Evolutionary conservation across 2,888 invertebrate species (phyloP), one percentile per base, ranked within the genome.

Genomic region (Agonopterix heracliana): DNA sequence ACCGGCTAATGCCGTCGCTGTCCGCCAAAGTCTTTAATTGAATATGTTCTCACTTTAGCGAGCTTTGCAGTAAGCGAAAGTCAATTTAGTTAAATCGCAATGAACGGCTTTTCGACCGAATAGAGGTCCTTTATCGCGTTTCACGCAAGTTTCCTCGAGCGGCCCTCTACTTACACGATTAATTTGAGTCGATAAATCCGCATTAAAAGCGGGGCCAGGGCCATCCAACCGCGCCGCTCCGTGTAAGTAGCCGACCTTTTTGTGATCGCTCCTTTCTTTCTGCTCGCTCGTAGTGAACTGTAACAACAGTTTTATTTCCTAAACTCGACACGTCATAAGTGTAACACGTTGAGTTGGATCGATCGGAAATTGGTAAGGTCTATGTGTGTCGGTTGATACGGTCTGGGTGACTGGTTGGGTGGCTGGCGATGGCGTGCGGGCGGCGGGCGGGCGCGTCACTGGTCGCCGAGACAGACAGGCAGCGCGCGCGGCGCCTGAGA

Each of bases 101-200:
- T 72, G 70, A 70, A 76, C 71, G 66, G 68, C 68, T 72, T 74
- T 73, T 69, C 68, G 64, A 76, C 74, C 68, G 72, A 76, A 76
- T 71, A 69, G 68, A 68, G 74, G 74, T 76, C 74, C 74, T 80
- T 81, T 81, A 81, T 84, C 79, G 79, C 71, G 70, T 82, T 83
- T 78, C 78, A 85, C 84, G 82, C 84, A 81, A 84, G 77, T 81
- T 84, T 82, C 76, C 76, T 75, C 75, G 65, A 70, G 70, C 71
- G 64, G 70, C 71, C 80, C 78, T 77, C 81, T 80, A 79, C 83
- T 85, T 82, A 82, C 81, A 84, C 85, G 85, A 86, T 87, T 86
- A 85, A 87, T 87, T 87, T 87, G 82, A 85, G 82, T 80, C 86
- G 76, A 86, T 87, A 87, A 86, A 86, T 86, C 85, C 82, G 76